Evolutionary conservation across 2,888 invertebrate species (phyloP), one percentile per base, ranked within the genome.

Genomic region (Onchidella celtica): DNA sequence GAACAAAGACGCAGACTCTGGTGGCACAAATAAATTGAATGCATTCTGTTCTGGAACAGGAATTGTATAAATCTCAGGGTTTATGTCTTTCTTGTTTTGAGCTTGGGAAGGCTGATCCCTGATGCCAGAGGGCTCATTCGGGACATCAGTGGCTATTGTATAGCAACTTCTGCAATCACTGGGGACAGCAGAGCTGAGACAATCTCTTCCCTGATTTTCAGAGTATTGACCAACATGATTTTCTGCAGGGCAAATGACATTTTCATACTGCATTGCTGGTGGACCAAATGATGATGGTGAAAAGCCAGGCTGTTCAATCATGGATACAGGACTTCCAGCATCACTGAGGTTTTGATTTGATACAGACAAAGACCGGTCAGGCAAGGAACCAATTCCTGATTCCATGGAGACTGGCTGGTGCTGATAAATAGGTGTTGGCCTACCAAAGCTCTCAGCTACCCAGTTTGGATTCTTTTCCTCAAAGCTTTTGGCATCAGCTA

Each of bases 391-490:
- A 47, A 17, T 6, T 6, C 17, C 6, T 47, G 9, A 6, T 17
- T 47, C 47, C 6, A 11, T 17, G 6, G 6, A 6, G 17, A 17
- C 6, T 17, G 17, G 6, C 9, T 11, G 9, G 6, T 17, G 6
- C 47, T 47, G 9, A 6, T 11, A 17, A 47, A 66, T 66, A 32
- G 66, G 66, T 34, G 66, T 66, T 3, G 66, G 27, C 0, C 29
- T 38, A 9, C 77, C 77, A 68, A 77, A 77, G 27, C 14, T 36
- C 1, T 57, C 55, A 24, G 32, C 57, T 34, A 77, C 34, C 68
- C 68, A 77, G 3, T 36, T 11, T 57, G 77, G 77, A 21, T 77
- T 77, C 21, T 68, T 57, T 36, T 55, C 21, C 36, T 77, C 36
- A 32, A 57, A 77, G 0, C 17, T 17, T 68, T 66, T 24, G 24